Conservation (phyloP, 2,113 vertebrate species). For the Oxyura jamaicensis region DNA sequence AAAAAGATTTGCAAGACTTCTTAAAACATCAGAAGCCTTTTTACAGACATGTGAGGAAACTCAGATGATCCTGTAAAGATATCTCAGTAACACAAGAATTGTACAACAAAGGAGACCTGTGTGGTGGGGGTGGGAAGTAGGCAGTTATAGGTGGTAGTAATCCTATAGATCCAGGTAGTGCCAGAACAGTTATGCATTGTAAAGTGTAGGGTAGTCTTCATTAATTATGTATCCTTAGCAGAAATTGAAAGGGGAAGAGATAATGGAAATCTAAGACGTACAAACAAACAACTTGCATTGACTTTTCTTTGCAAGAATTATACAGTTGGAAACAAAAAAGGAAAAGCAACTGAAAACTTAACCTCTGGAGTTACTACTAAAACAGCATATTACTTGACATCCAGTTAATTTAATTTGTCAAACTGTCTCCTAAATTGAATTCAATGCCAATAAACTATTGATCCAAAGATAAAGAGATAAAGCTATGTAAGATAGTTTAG, state of each 20-base stretch:
- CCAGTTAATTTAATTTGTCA: background rate
- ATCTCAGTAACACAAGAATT: background rate
- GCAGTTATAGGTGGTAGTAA: background rate
- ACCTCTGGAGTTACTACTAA: background rate
- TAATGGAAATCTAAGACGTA: background rate
- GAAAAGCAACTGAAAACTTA: background rate
- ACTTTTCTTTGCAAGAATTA: background rate
- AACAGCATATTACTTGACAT: background rate
- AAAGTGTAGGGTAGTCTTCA: background rate
- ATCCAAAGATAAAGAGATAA: background rate
- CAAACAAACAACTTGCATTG: background rate
- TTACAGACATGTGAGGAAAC: background rate
- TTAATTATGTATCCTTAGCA: constrained; percentile 10
- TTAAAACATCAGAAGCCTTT: background rate
- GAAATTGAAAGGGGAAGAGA: background rate
- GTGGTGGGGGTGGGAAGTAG: background rate
- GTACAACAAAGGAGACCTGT: background rate
- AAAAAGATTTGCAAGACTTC: background rate
- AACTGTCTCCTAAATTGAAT: background rate
- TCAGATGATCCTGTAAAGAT: background rate
- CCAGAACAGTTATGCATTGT: background rate
- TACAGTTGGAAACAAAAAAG: background rate
- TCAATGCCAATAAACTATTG: background rate
- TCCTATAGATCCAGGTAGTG: background rate
- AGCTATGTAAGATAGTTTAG: background rate